Base-by-base conservation (phyloP, 2,113 vertebrate species). In the Antidorcas marsupialis region DNA sequence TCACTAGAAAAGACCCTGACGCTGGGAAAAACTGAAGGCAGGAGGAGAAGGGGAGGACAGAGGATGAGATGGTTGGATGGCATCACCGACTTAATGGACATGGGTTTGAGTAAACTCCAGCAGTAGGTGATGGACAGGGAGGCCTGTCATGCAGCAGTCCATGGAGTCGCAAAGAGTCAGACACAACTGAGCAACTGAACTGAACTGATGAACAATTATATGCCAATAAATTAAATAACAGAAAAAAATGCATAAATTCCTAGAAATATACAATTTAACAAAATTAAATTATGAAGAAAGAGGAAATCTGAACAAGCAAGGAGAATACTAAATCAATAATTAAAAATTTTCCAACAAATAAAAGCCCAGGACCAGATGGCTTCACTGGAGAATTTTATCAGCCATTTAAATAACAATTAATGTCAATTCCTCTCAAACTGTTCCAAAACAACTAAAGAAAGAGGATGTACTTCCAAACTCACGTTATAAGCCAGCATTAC, bases 401-500 rank as follows among this genome's bases (percentile, higher is more conserved):
- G 74, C 67, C 53, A 93, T 93, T 84, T 84, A 96, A 96, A 89
- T 28, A 89, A 53, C 19, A 96, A 50, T 76, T 83, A 88, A 93
- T 53, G 62, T 45, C 45, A 85, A 62, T 27, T 23, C n/a, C 79
- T 93, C 62, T 89, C n/a, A 96, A 96, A 82, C 52, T 71, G 43
- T 71, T 52, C 60, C 83, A 95, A 82, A 92, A 82, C 9, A 89
- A 36, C 9, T 96, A 23, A 83, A 93, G 28, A 84, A 84, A 36
- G 11, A 93, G 16, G 16, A 30, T 53, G 74, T 6, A 76, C 45
- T 93, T 96, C 36, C n/a, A 84, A 96, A 89, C 16, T 89, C 36
- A 53, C 30, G 30, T 89, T 93, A 74, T 89, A 14, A 84, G 17
- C 25, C 78, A 89, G 62, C 4, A 89, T 89, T 89, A 93, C 57